phyloP scores from a whole-genome alignment of 2,113 vertebrate species.

The Otolemur garnettii region DNA sequence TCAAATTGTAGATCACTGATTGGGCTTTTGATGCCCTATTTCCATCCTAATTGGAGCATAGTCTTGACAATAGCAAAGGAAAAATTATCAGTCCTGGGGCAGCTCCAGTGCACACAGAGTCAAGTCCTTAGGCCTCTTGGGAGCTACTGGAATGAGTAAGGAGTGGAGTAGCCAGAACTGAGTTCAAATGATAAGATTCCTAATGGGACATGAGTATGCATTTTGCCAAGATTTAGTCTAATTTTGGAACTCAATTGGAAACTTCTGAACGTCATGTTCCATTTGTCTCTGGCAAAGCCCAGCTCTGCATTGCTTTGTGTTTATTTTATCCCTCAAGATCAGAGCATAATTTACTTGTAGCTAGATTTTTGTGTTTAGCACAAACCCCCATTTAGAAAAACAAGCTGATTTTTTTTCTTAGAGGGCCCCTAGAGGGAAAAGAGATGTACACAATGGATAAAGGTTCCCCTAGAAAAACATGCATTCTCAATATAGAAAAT shows the following conservation, averaged over 20 bases:
- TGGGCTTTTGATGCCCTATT: constrained; percentile 27
- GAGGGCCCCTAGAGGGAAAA: constrained; percentile 24
- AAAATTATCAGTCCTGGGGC: constrained; percentile 10
- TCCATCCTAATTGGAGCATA: constrained; percentile 32
- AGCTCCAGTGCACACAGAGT: constrained; percentile 33
- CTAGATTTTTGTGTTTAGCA: constrained; percentile 72
- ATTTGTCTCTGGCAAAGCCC: constrained; percentile 74
- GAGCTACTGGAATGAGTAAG: constrained; percentile 75
- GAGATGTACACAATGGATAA: constrained; percentile 60
- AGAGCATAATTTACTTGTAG: constrained; percentile 78
- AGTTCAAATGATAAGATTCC: constrained; percentile 80
- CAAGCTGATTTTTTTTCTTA: constrained; percentile 65
- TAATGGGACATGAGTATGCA: constrained; percentile 61
- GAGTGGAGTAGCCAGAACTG: constrained; percentile 53
- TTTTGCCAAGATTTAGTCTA: constrained; percentile 83
- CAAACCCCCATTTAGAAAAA: constrained; percentile 78
- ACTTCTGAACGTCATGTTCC: constrained; percentile 84
- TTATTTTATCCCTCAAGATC: constrained; percentile 83
- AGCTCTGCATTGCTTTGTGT: constrained; percentile 72
- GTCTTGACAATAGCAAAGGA: constrained; percentile 51
- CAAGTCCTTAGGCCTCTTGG: constrained; percentile 54
- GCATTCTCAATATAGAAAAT: constrained; percentile 45
- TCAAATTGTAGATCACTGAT: not conserved
- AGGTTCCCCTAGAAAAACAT: constrained; percentile 58
- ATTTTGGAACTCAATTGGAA: constrained; percentile 82